These are phyloP conservation scores for Saxicola maurus DNA, from an alignment of 2,797 vertebrate genomes.

Conservation along the genomic window DNA sequence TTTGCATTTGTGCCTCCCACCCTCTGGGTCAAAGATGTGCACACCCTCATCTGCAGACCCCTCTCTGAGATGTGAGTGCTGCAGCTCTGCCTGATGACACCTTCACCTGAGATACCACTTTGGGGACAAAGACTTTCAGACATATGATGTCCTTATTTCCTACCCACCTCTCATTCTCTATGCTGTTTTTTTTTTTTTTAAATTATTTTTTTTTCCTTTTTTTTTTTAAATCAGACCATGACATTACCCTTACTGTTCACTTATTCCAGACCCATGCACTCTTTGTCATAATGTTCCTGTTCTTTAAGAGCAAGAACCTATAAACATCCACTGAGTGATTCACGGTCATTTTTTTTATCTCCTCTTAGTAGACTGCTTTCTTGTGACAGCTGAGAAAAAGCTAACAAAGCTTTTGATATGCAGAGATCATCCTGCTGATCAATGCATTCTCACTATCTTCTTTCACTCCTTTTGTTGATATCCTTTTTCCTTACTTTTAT, in stretches of 20 bases:
- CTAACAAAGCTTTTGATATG: neutral
- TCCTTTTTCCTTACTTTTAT: neutral
- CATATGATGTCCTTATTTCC: fast-evolving
- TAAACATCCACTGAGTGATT: neutral
- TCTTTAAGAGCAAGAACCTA: neutral
- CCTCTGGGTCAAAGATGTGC: neutral
- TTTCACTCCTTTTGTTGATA: neutral
- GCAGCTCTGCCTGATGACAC: neutral
- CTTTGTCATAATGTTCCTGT: neutral
- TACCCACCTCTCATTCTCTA: neutral
- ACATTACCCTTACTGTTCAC: neutral
- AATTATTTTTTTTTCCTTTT: too few relatives aligned
- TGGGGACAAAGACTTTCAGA: neutral
- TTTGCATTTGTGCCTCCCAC: fast-evolving
- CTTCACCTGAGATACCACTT: fast-evolving
- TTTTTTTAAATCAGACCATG: neutral
- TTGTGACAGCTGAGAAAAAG: neutral
- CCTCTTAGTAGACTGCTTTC: neutral
- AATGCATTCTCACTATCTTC: neutral
- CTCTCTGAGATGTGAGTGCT: neutral
- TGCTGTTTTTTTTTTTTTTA: neutral
- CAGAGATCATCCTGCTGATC: neutral
- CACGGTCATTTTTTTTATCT: neutral
- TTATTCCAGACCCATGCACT: neutral
- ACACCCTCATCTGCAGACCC: fast-evolving